Percentiles rank a stretch among this genome's conserved stretches.
Conservation (phyloP, 2,113 vertebrate genomes). For the Columba janthina region DNA sequence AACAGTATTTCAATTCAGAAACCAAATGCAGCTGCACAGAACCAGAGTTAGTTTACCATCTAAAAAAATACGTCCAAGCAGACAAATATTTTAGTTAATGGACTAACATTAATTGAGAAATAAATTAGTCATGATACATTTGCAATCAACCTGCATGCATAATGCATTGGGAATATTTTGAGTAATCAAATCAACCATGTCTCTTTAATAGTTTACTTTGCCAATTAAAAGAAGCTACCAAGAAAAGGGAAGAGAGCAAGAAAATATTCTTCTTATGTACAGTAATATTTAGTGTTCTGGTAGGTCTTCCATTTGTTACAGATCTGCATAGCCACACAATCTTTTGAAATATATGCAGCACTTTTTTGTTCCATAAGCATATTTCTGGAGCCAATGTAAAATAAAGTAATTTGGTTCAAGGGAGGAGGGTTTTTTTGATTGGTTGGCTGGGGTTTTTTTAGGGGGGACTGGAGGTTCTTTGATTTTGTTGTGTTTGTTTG, state of each 20-base stretch:
- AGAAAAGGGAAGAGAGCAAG: background rate
- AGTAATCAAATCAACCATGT: slow-evolving; percentile 22
- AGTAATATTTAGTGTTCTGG: background rate
- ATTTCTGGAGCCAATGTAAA: background rate
- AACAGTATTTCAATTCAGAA: background rate
- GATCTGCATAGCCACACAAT: background rate
- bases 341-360: background rate
- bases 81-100: slow-evolving; percentile 61
- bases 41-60: background rate
- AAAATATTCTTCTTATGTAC: background rate
- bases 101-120: slow-evolving; percentile 48
- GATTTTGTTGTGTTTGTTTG: no score
- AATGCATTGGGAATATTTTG: slow-evolving; percentile 38
- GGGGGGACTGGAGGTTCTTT: no score
- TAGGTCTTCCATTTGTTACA: background rate
- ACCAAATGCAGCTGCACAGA: background rate
- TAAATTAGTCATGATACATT: slow-evolving; percentile 55
- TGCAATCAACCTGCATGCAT: slow-evolving; percentile 41
- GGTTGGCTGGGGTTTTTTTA: no score
- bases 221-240: background rate
- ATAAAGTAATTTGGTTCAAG: background rate
- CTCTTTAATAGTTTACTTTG: slow-evolving; percentile 24
- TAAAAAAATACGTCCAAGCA: background rate
- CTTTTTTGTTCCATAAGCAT: background rate
- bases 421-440: background rate